A percentile compares a stretch with the other conserved stretches of the same genome.
Conservation (phyloP, 2,888 invertebrate genomes). For the Asteroscopus sphinx region DNA sequence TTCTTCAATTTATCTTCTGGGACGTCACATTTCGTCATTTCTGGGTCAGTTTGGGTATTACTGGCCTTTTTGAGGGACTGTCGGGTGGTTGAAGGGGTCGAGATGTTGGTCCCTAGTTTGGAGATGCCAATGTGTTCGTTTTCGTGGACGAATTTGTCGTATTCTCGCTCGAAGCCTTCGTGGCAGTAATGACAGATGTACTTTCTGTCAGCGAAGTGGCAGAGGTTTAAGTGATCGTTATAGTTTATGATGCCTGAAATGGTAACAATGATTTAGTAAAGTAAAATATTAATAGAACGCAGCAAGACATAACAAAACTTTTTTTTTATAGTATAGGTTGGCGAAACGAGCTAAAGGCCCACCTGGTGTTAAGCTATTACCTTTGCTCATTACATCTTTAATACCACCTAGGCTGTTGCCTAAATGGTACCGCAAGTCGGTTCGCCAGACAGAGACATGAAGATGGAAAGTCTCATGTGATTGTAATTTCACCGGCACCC, state of each 20-base stretch:
- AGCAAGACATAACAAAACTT: no score
- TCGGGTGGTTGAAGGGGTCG: conserved; percentile 44
- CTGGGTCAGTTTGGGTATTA: conserved; percentile 78
- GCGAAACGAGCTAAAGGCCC: no score
- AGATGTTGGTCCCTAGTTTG: conserved; percentile 60
- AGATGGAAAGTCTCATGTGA: no score
- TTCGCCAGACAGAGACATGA: no score
- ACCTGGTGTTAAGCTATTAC: no score
- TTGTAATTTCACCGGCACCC: no score
- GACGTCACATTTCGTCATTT: conserved; percentile 59
- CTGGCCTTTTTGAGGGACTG: conserved; percentile 63
- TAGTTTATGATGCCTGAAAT: conserved; percentile 84
- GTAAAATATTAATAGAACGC: no score
- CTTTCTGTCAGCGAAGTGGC: conserved; percentile 77
- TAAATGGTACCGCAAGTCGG: no score
- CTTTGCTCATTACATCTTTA: no score
- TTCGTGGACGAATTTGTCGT: conserved; percentile 75
- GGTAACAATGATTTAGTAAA: no score
- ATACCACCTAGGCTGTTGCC: no score
- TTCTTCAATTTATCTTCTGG: conserved; percentile 82
- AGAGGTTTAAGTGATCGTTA: conserved; percentile 83
- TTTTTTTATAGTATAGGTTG: no score
- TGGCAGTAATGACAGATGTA: conserved; percentile 82
- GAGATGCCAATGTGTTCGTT: conserved; percentile 81
- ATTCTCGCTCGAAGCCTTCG: conserved; percentile 77